Base-by-base conservation (phyloP, 2,888 invertebrate genomes). In the Heliconius sara region DNA sequence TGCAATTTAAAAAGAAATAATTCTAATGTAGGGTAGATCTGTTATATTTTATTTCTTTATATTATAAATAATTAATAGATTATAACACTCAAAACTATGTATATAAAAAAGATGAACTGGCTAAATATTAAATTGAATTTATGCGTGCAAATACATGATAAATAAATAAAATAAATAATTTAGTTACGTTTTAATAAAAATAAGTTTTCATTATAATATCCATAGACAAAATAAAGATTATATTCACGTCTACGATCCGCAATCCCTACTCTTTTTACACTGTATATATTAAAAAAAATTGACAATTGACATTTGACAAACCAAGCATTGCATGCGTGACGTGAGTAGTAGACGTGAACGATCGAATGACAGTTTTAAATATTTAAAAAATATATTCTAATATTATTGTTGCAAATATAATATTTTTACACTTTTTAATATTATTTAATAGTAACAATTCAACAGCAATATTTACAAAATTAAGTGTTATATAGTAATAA, bases 341-440 rank as follows among this genome's bases (percentile, higher is more conserved):
- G 87, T 87, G 84, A 86, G 83, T 81, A 84, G 83, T 89, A 90
- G 87, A 91, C 90, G 92, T 93, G 91, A 93, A 92, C 91, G 87
- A 90, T 91, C 89, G 91, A 91, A 93, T 94, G 95, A 94, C 93
- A 94, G 91, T 90, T 92, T 91, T 86, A 90, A 89, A 89, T 89
- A 89, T 91, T 91, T 88, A 73, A 90, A 92, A 92, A 89, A 88
- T 90, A 90, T 91, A 89, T 91, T 90, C 86, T 90, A 88, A 88
- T 90, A 91, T 90, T 91, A 87, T 86, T 91, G 88, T 86, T 88
- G 85, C 87, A 88, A 86, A 88, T 88, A 89, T 89, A 91, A 89
- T 89, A 92, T 93, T 92, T 93, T 89, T 92, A 93, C 89, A 91
- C 87, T 91, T 91, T 90, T 91, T 90, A 91, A 91, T 89, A 88